Base-by-base conservation (phyloP, 2,888 invertebrate species). In the Podabrus alpinus region DNA sequence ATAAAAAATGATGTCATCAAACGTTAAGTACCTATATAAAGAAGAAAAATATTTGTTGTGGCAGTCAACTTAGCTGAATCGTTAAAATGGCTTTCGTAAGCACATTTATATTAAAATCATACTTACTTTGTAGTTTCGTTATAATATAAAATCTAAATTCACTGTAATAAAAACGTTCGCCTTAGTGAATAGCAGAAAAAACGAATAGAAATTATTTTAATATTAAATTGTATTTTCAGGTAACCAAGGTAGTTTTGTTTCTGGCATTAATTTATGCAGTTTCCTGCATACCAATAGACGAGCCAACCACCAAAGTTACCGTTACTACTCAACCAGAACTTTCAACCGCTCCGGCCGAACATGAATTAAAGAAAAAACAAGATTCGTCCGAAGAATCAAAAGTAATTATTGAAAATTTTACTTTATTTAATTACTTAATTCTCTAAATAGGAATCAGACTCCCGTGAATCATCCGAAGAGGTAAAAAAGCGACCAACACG, bases 351-450 rank as follows among this genome's bases (percentile, higher is more conserved):
- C 13, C 3, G 13, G 9, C 19, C 19, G n/a, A 17, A 64, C 19
- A 64, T 1, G 15, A 19, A 19, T 19, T 9, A 17, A 21, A 19
- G n/a, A 19, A 19, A 19, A 17, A 64, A 64, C 62, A 64, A 19
- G n/a, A 17, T 21, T 69, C 69, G 10, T 69, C 69, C 16, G 69
- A 69, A 25, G 69, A 69, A 69, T 69, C 69, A 11, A 60, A 69
- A 61, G 69, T 69, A 60, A 69, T 59, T 16, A n/a, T 16, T 15
- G 1, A 25, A 25, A 68, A 15, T 16, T 45, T 16, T 21, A 3
- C 3, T 15, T 24, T 9, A 15, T 10, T 13, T 5, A 29, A 11
- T 29, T 25, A 25, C 1, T 3, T 68, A 45, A 10, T 68, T 59
- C 9, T n/a, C 13, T 21, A 5, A 15, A 16, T 16, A 69, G 69